Conservation (phyloP, 2,113 vertebrate species). For the Rhabdornis inornatus region DNA sequence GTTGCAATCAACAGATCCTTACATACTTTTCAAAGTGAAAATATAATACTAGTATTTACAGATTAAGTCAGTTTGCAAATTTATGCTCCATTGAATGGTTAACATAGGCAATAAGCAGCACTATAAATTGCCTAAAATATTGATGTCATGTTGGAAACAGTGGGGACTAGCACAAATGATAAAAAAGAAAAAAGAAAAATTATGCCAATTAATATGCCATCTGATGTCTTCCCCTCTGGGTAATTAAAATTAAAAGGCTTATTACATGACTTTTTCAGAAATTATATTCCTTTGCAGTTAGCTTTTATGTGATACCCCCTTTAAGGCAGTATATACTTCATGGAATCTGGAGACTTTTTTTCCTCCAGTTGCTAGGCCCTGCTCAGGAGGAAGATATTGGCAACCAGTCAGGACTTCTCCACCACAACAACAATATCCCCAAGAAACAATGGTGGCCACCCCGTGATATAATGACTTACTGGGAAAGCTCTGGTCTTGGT, state of each 20-base stretch:
- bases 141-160: not conserved
- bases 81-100: not conserved
- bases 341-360: not conserved
- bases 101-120: not conserved
- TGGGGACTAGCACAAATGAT: not conserved
- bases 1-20: not conserved
- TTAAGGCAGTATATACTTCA: not conserved
- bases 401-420: not conserved
- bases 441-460: not conserved
- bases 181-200: constrained; percentile 10
- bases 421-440: not conserved
- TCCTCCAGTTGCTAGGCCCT: not conserved
- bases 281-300: not conserved
- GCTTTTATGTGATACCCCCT: not conserved
- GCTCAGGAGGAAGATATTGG: not conserved
- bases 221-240: not conserved
- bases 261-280: not conserved
- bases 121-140: not conserved
- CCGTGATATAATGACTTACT: not conserved
- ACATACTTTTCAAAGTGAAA: not conserved
- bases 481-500: not conserved
- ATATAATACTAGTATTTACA: not conserved
- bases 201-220: constrained; percentile 34
- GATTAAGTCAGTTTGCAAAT: not conserved
- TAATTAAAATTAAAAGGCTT: constrained; percentile 22